phyloP scores from a whole-genome alignment of 2,797 vertebrate genomes.

The Mionectes olivaceus region DNA sequence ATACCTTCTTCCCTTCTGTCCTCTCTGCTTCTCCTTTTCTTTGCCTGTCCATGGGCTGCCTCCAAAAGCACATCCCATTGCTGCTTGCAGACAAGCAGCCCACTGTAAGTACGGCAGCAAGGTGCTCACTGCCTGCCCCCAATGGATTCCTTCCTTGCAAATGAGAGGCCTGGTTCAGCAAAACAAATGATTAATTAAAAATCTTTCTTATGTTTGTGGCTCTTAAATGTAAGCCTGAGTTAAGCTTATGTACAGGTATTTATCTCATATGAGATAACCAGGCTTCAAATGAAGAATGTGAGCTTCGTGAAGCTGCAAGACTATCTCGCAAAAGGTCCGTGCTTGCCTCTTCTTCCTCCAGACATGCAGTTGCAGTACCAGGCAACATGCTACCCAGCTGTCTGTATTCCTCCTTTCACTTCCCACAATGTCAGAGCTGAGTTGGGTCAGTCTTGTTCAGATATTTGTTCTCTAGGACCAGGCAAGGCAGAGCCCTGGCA shows the following conservation, averaged over 20 bases:
- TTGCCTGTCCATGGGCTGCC: background rate
- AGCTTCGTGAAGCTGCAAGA: background rate
- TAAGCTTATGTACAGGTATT: background rate
- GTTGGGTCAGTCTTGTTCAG: background rate
- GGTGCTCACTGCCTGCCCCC: background rate
- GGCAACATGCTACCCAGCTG: accelerated
- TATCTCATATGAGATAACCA: background rate
- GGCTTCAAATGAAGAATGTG: background rate
- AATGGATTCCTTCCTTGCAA: background rate
- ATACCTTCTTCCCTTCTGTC: background rate
- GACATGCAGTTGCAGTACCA: background rate
- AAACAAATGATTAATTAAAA: background rate
- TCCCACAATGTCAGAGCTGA: background rate
- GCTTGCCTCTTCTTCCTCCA: background rate
- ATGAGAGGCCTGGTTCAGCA: background rate
- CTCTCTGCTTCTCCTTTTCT: background rate
- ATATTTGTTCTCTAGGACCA: background rate
- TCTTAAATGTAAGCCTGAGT: background rate
- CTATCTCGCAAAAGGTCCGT: accelerated
- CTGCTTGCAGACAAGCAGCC: background rate
- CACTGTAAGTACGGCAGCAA: accelerated
- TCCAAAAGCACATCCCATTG: background rate
- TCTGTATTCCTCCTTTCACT: background rate
- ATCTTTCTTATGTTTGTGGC: background rate
- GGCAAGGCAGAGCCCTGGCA: accelerated